Evolutionary conservation across 2,888 invertebrate species (phyloP).

Genomic region (Andrena haemorrhoa): DNA sequence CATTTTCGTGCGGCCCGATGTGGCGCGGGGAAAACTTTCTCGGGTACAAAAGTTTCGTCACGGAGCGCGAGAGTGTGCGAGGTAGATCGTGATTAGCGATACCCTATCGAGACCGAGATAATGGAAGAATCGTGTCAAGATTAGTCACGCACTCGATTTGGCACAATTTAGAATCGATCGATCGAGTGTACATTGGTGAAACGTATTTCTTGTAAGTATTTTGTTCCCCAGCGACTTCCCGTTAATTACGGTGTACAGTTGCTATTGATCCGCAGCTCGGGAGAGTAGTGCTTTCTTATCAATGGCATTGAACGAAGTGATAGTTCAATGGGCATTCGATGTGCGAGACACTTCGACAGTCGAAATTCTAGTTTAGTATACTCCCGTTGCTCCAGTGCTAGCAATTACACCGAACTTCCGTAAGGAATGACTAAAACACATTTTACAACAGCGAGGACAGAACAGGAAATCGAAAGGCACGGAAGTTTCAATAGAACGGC

Average conservation of each 20-base stretch:
- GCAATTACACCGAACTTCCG: too few species aligned
- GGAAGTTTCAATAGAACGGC: conserved; percentile 1
- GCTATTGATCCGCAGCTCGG: background rate
- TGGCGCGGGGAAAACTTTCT: background rate
- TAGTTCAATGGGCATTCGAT: background rate
- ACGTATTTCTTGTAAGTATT: conserved; percentile 42
- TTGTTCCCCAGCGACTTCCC: background rate
- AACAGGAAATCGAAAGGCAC: conserved; percentile 16
- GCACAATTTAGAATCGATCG: conserved; percentile 41
- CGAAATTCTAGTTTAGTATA: too few species aligned
- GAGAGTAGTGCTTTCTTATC: conserved; percentile 14
- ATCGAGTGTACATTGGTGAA: conserved; percentile 23
- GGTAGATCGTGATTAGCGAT: conserved; percentile 41
- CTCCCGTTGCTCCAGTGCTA: too few species aligned
- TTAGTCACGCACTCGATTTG: conserved; percentile 31
- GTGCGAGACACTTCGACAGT: background rate
- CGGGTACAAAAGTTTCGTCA: conserved; percentile 10
- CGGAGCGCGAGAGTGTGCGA: background rate
- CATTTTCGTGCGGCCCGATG: conserved; percentile 29
- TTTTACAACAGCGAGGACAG: background rate
- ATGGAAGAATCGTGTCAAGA: conserved; percentile 66
- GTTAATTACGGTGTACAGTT: background rate
- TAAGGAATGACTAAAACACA: background rate
- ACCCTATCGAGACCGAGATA: conserved; percentile 56
- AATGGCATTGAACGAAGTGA: background rate